A percentile compares a stretch with the other conserved stretches of the same genome.
phyloP scores from a whole-genome alignment of 1,140 invertebrate genomes.

The Helicoverpa armigera region DNA sequence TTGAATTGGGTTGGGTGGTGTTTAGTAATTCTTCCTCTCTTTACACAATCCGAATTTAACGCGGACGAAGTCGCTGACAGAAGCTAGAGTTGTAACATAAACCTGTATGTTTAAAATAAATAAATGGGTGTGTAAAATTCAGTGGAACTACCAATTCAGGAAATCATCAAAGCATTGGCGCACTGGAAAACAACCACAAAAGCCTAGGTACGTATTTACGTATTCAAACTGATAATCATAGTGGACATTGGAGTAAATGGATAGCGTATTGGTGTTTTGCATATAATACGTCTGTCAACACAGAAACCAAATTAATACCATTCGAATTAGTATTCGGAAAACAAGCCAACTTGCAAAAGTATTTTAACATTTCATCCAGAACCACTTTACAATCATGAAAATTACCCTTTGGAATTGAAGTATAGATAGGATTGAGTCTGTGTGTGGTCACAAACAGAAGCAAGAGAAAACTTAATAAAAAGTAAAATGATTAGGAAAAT shows the following conservation, averaged over 20 bases:
- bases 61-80: too few relatives aligned
- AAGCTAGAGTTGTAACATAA: too few relatives aligned
- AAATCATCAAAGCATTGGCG: too few relatives aligned
- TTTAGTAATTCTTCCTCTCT: too few relatives aligned
- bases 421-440: constrained; percentile 46
- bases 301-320: background rate
- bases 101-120: background rate
- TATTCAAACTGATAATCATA: background rate
- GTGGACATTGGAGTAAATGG: background rate
- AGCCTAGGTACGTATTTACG: background rate
- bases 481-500: constrained; percentile 42
- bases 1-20: too few relatives aligned
- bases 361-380: too few relatives aligned
- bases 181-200: background rate
- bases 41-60: too few relatives aligned
- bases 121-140: too few relatives aligned
- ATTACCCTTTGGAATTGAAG: constrained; percentile 45
- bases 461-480: constrained; percentile 28
- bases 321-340: background rate
- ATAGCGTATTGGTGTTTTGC: background rate
- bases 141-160: too few relatives aligned
- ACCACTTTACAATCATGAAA: background rate
- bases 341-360: too few relatives aligned
- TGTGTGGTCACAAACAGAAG: constrained; percentile 45
- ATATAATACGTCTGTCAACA: background rate